phyloP scores from a whole-genome alignment of 1,140 invertebrate genomes.

The Aphidius gifuensis region DNA sequence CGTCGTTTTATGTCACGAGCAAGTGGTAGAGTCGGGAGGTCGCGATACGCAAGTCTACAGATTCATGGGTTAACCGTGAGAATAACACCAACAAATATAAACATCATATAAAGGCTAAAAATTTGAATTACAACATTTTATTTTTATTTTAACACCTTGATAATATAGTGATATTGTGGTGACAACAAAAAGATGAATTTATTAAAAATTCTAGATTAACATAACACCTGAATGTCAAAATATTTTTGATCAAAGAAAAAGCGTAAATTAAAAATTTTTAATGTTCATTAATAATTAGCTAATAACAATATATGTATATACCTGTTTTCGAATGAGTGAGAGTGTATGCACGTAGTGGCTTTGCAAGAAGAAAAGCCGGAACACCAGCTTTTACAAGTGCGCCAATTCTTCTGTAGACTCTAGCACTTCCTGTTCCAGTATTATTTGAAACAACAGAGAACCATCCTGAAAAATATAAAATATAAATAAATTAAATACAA shows the following conservation, averaged over 20 bases:
- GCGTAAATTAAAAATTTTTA: too few species aligned
- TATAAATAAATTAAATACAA: constrained; percentile 10
- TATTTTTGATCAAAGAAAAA: too few species aligned
- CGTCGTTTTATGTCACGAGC: constrained; percentile 11
- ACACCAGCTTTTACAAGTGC: constrained; percentile 50
- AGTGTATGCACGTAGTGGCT: constrained; percentile 49
- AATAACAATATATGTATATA: constrained; percentile 26
- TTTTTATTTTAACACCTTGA: too few species aligned
- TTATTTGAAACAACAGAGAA: constrained; percentile 54
- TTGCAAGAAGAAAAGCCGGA: constrained; percentile 47
- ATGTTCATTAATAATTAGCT: too few species aligned
- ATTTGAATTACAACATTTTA: too few species aligned
- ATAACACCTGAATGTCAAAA: too few species aligned
- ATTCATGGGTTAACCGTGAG: not conserved
- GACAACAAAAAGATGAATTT: too few species aligned
- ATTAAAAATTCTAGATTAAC: too few species aligned
- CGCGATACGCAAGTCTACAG: not conserved
- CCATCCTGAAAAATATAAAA: constrained; percentile 43
- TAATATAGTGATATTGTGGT: too few species aligned
- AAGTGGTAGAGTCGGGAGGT: not conserved
- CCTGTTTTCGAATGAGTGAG: constrained; percentile 52
- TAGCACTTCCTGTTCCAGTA: constrained; percentile 48
- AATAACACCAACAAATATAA: too few species aligned
- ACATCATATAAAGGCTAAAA: too few species aligned
- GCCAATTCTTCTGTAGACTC: constrained; percentile 49